phyloP scores from a whole-genome alignment of 2,797 vertebrate genomes.

The Ptychadena robeensis region DNA sequence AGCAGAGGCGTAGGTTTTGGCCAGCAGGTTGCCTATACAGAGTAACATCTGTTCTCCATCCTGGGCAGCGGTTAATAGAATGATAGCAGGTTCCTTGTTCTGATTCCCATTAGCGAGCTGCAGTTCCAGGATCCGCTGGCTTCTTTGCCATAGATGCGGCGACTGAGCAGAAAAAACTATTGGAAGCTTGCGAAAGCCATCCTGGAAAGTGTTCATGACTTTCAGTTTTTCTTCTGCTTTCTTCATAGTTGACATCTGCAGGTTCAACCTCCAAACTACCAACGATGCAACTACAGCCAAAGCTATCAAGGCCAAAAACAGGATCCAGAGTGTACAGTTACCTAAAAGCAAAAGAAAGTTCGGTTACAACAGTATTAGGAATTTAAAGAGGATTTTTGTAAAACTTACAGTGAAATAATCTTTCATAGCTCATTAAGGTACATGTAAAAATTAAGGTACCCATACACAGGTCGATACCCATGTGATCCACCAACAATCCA shows the following conservation, averaged over 20 bases:
- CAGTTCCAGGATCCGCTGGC: conserved; percentile 76
- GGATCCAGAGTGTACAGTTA: not conserved
- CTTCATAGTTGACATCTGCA: not conserved
- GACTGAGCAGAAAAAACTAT: conserved; percentile 80
- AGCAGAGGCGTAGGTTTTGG: conserved; percentile 80
- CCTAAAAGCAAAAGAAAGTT: not conserved
- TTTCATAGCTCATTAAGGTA: too few species aligned
- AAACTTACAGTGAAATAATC: too few species aligned
- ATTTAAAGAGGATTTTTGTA: too few species aligned
- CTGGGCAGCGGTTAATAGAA: conserved; percentile 84
- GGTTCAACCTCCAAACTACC: not conserved
- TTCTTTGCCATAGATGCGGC: conserved; percentile 81
- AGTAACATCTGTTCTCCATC: conserved; percentile 80
- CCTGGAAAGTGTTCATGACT: conserved; percentile 62
- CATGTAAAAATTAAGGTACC: too few species aligned
- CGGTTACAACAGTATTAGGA: too few species aligned
- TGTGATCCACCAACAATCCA: too few species aligned
- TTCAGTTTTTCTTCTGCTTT: not conserved
- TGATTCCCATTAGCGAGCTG: conserved; percentile 76
- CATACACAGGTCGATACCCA: too few species aligned
- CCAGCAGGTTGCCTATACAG: conserved; percentile 85
- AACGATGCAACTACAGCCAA: too few species aligned
- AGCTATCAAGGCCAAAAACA: too few species aligned
- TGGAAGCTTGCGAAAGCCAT: conserved; percentile 66
- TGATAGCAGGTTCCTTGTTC: conserved; percentile 84